Evolutionary conservation across 2,113 vertebrate genomes (phyloP), one percentile per base, ranked within the genome.

Genomic region (Megaceryle torquata): DNA sequence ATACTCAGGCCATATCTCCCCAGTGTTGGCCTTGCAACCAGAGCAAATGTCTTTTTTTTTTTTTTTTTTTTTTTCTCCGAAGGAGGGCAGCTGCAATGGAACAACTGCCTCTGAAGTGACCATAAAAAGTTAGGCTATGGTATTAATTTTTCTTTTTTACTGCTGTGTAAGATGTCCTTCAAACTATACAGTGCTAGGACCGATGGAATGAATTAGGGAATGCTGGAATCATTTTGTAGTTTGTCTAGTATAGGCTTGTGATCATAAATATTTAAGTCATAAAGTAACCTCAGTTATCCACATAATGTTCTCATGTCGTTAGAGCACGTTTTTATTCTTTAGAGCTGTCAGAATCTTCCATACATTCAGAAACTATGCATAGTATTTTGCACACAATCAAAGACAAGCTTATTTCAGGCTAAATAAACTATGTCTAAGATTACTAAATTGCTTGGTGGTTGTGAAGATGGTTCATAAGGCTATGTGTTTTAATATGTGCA

Each of bases 401-500:
- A 69, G 71, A 24, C 39, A 81, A 92, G 48, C 57, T 71, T 71
- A 57, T 64, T 92, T 89, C 70, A 80, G 78, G 74, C 86, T 76
- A 60, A 82, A 82, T 85, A 95, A 95, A 78, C 75, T 70, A 13
- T 28, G 35, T 75, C 68, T 64, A 75, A 60, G 53, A 86, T 90
- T 67, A 31, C 57, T 53, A 56, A 94, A 83, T 83, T 75, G 57
- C 44, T 91, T 60, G 64, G 51, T 83, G 76, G 26, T 76, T 91
- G 25, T 84, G 77, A 60, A 83, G 56, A 88, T 70, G 41, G 90
- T 82, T 93, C n/a, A 78, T 88, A 48, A 51, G 37, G 67, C 88
- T 93, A 21, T 91, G 19, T 61, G 46, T 64, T 93, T 90, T 94
- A 90, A 88, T 95, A 93, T 54, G 81, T 90, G 51, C 86, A 86